Conservation (phyloP, 2,888 invertebrate species). For the Limnephilus lunatus region DNA sequence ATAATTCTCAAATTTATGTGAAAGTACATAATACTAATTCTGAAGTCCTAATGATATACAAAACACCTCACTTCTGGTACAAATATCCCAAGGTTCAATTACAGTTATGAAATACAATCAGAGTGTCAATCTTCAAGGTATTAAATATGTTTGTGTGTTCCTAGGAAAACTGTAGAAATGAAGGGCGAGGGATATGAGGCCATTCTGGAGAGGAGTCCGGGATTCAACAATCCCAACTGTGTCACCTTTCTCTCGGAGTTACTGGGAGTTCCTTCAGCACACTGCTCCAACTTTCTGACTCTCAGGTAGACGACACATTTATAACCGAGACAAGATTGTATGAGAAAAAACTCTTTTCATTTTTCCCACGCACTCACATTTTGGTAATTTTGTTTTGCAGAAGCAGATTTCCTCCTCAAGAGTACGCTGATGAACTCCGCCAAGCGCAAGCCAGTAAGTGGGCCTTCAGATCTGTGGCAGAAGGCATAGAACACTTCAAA, state of each 20-base stretch:
- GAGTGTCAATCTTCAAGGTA: not conserved
- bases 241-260: constrained; percentile 87
- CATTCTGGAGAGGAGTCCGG: constrained; percentile 88
- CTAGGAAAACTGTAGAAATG: constrained; percentile 88
- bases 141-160: constrained; percentile 66
- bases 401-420: constrained; percentile 86
- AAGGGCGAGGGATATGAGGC: constrained; percentile 88
- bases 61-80: not conserved
- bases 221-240: constrained; percentile 94
- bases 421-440: constrained; percentile 90
- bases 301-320: constrained; percentile 76
- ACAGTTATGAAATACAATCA: not conserved
- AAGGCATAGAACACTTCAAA: constrained; percentile 96
- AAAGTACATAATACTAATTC: not conserved
- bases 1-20: not conserved
- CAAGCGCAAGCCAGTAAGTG: constrained; percentile 95
- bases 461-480: constrained; percentile 96
- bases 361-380: not conserved
- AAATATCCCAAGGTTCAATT: not conserved
- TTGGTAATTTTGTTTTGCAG: constrained; percentile 72
- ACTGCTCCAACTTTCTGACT: constrained; percentile 83
- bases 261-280: constrained; percentile 84
- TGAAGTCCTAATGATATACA: not conserved
- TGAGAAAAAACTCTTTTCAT: not conserved
- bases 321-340: not conserved